Conservation (phyloP, 2,113 vertebrate species). For the Corythornis madagascariensis region DNA sequence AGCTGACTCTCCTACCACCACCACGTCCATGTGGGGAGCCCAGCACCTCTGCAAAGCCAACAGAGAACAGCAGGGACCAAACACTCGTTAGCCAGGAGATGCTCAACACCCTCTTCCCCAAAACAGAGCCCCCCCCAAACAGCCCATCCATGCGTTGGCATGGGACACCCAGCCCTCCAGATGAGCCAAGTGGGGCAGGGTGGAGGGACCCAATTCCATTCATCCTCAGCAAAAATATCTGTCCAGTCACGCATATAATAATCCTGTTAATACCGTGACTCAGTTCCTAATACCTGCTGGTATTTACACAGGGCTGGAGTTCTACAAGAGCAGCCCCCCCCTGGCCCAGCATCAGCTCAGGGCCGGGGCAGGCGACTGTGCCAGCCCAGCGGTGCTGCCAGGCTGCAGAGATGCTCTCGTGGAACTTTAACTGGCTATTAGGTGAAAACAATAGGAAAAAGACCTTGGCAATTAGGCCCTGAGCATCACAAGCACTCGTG, state of each 20-base stretch:
- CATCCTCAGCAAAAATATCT: not conserved
- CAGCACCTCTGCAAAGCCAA: rapidly evolving
- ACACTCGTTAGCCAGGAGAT: rapidly evolving
- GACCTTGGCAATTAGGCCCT: rapidly evolving
- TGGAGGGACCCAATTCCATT: not conserved
- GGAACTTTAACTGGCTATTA: not conserved
- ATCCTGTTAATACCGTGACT: constrained; percentile 5
- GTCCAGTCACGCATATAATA: not conserved
- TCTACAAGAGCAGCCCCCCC: not conserved
- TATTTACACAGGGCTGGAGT: not conserved
- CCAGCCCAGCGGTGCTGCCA: not conserved
- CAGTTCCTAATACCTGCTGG: constrained; percentile 6
- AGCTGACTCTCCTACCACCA: not conserved
- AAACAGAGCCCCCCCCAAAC: not conserved
- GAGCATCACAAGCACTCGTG: not conserved
- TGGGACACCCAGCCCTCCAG: not conserved
- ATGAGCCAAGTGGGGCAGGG: rapidly evolving
- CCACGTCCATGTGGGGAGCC: rapidly evolving
- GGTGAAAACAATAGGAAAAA: not conserved
- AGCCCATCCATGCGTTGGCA: not conserved
- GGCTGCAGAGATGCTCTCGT: not conserved
- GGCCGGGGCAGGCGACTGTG: not conserved
- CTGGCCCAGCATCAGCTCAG: not conserved
- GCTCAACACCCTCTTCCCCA: not conserved
- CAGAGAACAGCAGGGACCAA: not conserved